Percentiles rank a stretch among this genome's conserved stretches.
Conservation (phyloP, 2,888 invertebrate genomes). For the Agrenia bidenticulata region DNA sequence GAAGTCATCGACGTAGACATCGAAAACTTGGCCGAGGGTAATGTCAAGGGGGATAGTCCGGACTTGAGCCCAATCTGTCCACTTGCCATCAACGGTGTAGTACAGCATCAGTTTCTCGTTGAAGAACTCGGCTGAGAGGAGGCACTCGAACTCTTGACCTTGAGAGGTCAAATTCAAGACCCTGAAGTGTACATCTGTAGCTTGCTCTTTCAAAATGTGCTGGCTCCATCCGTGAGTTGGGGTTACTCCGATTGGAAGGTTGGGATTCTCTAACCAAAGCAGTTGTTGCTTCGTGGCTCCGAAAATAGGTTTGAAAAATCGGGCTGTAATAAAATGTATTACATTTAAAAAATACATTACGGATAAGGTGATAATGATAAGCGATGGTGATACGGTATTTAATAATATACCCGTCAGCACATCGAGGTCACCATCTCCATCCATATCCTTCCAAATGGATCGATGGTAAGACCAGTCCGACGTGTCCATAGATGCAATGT, state of each 20-base stretch:
- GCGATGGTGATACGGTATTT: not conserved
- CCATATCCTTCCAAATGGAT: constrained; percentile 54
- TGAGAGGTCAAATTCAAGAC: constrained; percentile 43
- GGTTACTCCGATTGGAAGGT: constrained; percentile 26
- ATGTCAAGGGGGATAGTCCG: constrained; percentile 47
- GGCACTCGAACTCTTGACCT: constrained; percentile 47
- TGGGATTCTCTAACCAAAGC: constrained; percentile 53
- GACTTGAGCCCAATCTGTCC: constrained; percentile 49
- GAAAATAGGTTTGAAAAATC: constrained; percentile 33
- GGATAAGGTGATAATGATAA: too few relatives aligned
- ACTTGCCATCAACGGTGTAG: constrained; percentile 45
- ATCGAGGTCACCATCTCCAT: constrained; percentile 54
- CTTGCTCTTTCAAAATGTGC: constrained; percentile 47
- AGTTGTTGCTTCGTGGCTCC: constrained; percentile 33
- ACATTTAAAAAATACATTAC: constrained; percentile 1
- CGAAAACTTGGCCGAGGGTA: constrained; percentile 53
- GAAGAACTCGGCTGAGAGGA: constrained; percentile 53
- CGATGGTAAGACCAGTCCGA: constrained; percentile 54
- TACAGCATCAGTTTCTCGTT: constrained; percentile 50
- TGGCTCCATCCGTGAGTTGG: constrained; percentile 48
- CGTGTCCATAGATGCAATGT: constrained; percentile 1
- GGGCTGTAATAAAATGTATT: constrained; percentile 12
- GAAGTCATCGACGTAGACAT: constrained; percentile 53
- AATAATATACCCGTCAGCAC: constrained; percentile 46
- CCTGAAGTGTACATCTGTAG: constrained; percentile 53